Evolutionary conservation across 2,113 vertebrate species (phyloP).

Genomic region (human): GRCh38 chr22:28156501-28157000

Average conservation of each 20-base stretch:
- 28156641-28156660: neutral
- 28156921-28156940: no score
- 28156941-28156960: no score
- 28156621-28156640: neutral
- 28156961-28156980: no score
- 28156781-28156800: neutral
- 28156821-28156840: no score
- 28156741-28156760: neutral
- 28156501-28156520: neutral
- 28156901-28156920: no score
- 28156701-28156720: neutral
- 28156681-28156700: neutral
- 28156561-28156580: neutral
- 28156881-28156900: no score
- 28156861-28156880: no score
- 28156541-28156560: neutral
- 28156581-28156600: neutral
- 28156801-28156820: no score
- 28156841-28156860: no score
- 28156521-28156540: neutral
- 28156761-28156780: neutral
- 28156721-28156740: neutral
- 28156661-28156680: neutral
- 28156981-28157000: no score
- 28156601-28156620: neutral